These are phyloP conservation scores for Actinopyga echinites DNA, from an alignment of 53 echinoderm and acorn worm genomes.

Conservation along the genomic window DNA sequence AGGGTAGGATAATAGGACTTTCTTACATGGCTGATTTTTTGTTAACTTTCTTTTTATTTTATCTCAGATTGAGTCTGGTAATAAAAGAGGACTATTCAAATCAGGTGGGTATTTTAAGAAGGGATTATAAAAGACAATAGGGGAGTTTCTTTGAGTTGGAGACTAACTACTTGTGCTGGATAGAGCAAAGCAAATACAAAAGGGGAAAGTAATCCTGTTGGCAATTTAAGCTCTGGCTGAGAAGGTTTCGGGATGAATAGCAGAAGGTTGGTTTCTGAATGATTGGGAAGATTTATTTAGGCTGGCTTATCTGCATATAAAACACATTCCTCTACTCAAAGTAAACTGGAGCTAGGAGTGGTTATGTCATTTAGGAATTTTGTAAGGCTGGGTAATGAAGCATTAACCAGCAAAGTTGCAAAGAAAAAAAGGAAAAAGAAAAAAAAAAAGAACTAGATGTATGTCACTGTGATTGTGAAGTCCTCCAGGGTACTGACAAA, in stretches of 20 bases:
- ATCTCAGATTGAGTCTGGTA: slow-evolving; percentile 8
- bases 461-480: no score
- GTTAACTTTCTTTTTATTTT: slow-evolving; percentile 39
- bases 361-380: slow-evolving; percentile 18
- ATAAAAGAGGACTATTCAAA: slow-evolving; percentile 32
- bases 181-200: slow-evolving; percentile 16
- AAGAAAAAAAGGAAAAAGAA: neutral
- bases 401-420: slow-evolving; percentile 16
- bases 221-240: slow-evolving; percentile 12
- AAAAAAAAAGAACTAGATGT: neutral
- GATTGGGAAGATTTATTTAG: slow-evolving; percentile 12
- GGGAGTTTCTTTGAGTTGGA: slow-evolving; percentile 1
- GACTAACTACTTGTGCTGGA: slow-evolving; percentile 18
- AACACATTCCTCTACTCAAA: slow-evolving; percentile 35
- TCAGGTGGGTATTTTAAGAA: slow-evolving; percentile 18
- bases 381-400: slow-evolving; percentile 26
- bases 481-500: no score
- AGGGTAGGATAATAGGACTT: slow-evolving; percentile 6
- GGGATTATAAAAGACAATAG: slow-evolving; percentile 45
- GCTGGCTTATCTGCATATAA: slow-evolving; percentile 39
- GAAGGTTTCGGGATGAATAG: slow-evolving; percentile 9
- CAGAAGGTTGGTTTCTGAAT: neutral
- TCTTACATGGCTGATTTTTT: slow-evolving; percentile 31
- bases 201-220: slow-evolving; percentile 21
- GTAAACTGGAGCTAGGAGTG: slow-evolving; percentile 30